Percentiles rank a stretch among this genome's conserved stretches.
Evolutionary conservation across 2,113 vertebrate species (phyloP).

Genomic region (Nanger granti): DNA sequence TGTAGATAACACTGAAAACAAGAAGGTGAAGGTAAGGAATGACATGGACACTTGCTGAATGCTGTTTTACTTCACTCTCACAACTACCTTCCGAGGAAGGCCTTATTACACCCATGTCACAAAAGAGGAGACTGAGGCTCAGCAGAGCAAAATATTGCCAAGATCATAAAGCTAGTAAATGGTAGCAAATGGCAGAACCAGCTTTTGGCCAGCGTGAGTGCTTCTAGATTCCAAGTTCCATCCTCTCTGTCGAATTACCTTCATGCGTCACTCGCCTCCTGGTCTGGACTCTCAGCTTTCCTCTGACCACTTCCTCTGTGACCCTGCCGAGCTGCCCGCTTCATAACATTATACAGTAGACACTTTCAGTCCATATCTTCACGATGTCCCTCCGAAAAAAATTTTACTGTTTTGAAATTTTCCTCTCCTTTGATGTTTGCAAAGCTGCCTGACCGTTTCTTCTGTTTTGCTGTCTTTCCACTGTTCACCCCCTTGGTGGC

Average conservation of each 20-base stretch:
- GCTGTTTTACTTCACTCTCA: neutral
- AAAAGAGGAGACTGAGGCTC: neutral
- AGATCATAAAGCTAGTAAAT: neutral
- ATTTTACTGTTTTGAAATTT: no score
- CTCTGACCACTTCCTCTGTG: neutral
- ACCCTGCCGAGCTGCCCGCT: neutral
- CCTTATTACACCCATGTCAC: neutral
- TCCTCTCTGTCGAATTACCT: neutral
- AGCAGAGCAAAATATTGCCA: neutral
- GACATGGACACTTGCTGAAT: accelerated
- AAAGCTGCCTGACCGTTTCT: neutral
- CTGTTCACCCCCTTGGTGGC: neutral
- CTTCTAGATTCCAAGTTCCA: neutral
- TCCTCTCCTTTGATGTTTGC: neutral
- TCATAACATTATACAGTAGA: neutral
- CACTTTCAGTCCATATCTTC: neutral
- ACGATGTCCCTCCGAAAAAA: neutral
- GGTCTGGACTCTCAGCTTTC: neutral
- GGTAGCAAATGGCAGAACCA: neutral
- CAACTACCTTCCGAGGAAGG: neutral
- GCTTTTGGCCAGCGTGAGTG: neutral
- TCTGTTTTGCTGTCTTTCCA: neutral
- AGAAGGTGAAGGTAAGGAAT: accelerated
- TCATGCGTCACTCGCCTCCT: neutral
- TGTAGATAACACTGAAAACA: neutral